Percentiles rank a stretch among this genome's conserved stretches.
These are phyloP conservation scores for Brevimyrus niger DNA, from an alignment of 2,113 vertebrate genomes.

Conservation along the genomic window DNA sequence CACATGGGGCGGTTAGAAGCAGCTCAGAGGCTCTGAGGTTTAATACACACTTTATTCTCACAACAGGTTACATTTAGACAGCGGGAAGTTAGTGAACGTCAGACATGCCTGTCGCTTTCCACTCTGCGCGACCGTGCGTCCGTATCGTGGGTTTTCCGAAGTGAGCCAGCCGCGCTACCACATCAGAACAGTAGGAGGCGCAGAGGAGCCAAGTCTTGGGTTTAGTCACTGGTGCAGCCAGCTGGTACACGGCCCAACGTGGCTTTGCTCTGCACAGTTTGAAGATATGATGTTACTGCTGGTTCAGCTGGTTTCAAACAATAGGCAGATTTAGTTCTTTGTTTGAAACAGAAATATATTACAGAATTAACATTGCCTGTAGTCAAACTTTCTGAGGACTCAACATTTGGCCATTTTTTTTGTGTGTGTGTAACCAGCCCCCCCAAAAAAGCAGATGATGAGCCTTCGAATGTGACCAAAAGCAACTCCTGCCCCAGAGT, in stretches of 20 bases:
- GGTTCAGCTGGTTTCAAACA: background rate
- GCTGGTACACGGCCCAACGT: background rate
- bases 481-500: background rate
- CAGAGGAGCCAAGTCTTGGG: background rate
- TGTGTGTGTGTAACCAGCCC: background rate
- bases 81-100: constrained; percentile 69
- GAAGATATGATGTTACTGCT: background rate
- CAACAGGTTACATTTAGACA: constrained; percentile 82
- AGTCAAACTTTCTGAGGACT: background rate
- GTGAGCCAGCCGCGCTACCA: constrained; percentile 28
- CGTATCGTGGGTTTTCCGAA: constrained; percentile 1
- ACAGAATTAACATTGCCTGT: background rate
- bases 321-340: background rate
- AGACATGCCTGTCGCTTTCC: constrained; percentile 35
- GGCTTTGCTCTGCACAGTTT: background rate
- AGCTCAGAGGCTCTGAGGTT: constrained; percentile 34
- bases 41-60: constrained; percentile 81
- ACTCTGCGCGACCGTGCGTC: constrained; percentile 1
- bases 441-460: background rate
- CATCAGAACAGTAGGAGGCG: background rate
- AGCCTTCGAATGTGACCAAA: background rate
- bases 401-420: background rate
- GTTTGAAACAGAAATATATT: background rate
- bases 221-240: background rate
- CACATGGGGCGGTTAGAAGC: background rate